A percentile compares a stretch with the other conserved stretches of the same genome.
Conservation (phyloP, 2,888 invertebrate genomes). For the Laspeyria flexula region DNA sequence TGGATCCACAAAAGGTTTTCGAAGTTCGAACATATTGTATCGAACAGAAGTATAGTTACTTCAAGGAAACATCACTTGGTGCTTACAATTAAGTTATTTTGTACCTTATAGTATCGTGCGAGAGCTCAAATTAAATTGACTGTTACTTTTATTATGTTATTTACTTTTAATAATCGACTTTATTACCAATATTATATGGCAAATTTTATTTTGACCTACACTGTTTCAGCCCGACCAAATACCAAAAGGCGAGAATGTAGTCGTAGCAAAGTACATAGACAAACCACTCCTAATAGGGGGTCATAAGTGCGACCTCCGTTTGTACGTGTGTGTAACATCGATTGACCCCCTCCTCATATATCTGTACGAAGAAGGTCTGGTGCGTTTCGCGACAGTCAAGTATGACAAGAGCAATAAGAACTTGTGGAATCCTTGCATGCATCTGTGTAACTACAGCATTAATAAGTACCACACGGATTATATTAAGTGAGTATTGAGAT, state of each 20-base stretch:
- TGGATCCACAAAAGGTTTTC: no score
- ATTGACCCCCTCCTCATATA: slow-evolving; percentile 98
- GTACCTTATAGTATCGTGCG: no score
- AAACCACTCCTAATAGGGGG: slow-evolving; percentile 95
- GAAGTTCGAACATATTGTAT: no score
- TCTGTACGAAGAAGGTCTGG: slow-evolving; percentile 98
- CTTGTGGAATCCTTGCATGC: slow-evolving; percentile 98
- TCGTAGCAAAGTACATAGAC: slow-evolving; percentile 95
- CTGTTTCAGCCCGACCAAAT: slow-evolving; percentile 93
- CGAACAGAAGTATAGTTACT: no score
- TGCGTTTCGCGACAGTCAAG: slow-evolving; percentile 97
- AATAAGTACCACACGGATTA: slow-evolving; percentile 99
- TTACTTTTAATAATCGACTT: no score
- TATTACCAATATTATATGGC: no score
- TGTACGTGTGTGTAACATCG: slow-evolving; percentile 97
- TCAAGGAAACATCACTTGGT: no score
- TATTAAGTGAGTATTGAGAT: slow-evolving; percentile 90
- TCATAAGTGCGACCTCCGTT: slow-evolving; percentile 97
- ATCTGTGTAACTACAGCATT: slow-evolving; percentile 99
- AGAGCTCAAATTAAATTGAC: no score
- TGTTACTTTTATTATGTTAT: no score
- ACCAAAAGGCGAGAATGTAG: slow-evolving; percentile 95
- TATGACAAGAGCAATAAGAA: slow-evolving; percentile 97
- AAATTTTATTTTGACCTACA: no score
- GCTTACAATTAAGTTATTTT: no score